Conservation (phyloP, 2,888 invertebrate genomes). For the Agrenia bidenticulata region DNA sequence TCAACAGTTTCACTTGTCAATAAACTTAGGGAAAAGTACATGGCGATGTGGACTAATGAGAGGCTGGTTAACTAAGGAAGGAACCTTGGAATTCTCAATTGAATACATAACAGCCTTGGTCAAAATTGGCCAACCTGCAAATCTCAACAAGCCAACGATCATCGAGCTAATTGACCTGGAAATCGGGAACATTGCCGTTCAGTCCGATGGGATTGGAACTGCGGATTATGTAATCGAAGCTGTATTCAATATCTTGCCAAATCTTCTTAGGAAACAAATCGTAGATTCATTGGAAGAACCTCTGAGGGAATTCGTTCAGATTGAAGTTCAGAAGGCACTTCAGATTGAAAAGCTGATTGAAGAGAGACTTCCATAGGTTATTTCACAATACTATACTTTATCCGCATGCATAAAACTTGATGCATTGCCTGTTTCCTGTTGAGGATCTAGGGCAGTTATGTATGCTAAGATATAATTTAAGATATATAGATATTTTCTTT, state of each 20-base stretch:
- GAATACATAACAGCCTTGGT: constrained; percentile 58
- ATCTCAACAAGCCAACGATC: constrained; percentile 70
- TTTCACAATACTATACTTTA: no score
- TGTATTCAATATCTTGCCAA: constrained; percentile 76
- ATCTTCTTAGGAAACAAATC: constrained; percentile 81
- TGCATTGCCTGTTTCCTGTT: no score
- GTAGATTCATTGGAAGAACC: constrained; percentile 82
- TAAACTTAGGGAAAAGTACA: constrained; percentile 29
- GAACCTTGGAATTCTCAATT: constrained; percentile 51
- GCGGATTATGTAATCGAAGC: constrained; percentile 80
- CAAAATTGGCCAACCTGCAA: constrained; percentile 72
- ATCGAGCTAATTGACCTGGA: constrained; percentile 75
- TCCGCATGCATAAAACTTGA: no score
- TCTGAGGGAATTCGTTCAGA: constrained; percentile 69
- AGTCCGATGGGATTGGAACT: constrained; percentile 83
- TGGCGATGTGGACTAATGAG: constrained; percentile 60
- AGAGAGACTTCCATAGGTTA: constrained; percentile 64
- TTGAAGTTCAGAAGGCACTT: constrained; percentile 64
- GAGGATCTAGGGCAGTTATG: no score
- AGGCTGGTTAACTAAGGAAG: constrained; percentile 54
- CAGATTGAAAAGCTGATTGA: constrained; percentile 74
- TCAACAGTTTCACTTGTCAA: background rate
- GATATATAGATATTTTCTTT: no score
- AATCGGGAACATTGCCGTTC: constrained; percentile 78
- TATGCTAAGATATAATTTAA: no score